These are phyloP conservation scores for Chelon labrosus DNA, from an alignment of 2,797 vertebrate genomes.

Conservation along the genomic window DNA sequence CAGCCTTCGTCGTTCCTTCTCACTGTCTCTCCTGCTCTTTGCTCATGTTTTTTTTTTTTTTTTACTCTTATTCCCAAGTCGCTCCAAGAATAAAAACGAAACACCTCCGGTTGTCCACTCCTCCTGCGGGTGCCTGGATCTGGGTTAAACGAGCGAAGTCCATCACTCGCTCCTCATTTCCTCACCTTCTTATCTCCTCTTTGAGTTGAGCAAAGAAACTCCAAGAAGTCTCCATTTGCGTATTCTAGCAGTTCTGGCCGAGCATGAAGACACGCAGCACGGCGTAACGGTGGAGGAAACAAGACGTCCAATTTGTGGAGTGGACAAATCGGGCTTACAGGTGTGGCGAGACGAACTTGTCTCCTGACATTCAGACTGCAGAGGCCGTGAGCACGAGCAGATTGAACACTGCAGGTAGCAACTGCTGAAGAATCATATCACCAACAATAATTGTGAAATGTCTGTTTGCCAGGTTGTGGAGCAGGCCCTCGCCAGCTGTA, in stretches of 20 bases:
- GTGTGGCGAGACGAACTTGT: not conserved
- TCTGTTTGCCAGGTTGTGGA: not conserved
- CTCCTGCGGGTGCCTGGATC: slow-evolving; percentile 66
- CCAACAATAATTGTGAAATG: slow-evolving; percentile 2
- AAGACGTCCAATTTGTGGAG: slow-evolving; percentile 1
- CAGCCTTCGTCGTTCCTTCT: slow-evolving; percentile 61
- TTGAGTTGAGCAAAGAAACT: slow-evolving; percentile 14
- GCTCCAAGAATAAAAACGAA: slow-evolving; percentile 77
- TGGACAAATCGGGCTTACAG: not conserved
- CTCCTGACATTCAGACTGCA: slow-evolving; percentile 23
- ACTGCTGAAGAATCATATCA: slow-evolving; percentile 1
- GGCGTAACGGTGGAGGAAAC: slow-evolving; percentile 1
- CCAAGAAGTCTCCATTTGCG: not conserved
- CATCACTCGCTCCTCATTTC: slow-evolving; percentile 39
- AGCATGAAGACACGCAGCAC: slow-evolving; percentile 13
- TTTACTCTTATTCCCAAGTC: slow-evolving; percentile 72
- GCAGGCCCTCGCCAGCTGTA: too few relatives aligned
- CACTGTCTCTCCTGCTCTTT: slow-evolving; percentile 65
- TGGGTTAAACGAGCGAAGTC: slow-evolving; percentile 69
- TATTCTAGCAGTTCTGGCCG: not conserved
- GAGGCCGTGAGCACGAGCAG: not conserved
- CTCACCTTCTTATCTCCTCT: slow-evolving; percentile 6
- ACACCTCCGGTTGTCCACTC: slow-evolving; percentile 76
- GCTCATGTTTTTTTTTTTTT: slow-evolving; percentile 51
- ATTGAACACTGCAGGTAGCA: not conserved